A percentile compares a stretch with the other conserved stretches of the same genome.
These are phyloP conservation scores for Tipula lateralis DNA, from an alignment of 2,888 invertebrate genomes.

Conservation along the genomic window DNA sequence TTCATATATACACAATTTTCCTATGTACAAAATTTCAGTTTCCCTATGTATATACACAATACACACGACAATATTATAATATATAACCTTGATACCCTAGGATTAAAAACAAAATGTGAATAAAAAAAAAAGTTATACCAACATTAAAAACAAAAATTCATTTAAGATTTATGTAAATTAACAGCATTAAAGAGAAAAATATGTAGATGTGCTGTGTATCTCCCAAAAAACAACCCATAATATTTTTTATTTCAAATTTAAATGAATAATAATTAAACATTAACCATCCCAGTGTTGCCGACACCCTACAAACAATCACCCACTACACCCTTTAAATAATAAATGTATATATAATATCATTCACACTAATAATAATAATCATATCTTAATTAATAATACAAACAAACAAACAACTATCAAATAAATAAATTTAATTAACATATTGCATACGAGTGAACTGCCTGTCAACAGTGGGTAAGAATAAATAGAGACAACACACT, in stretches of 20 bases:
- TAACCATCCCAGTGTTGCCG: not conserved
- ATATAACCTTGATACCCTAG: not conserved
- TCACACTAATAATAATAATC: not conserved
- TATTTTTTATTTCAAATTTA: not conserved
- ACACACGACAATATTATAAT: not conserved
- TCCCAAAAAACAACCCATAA: not conserved
- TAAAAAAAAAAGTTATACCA: not conserved
- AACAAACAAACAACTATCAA: not conserved
- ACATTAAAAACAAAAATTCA: not conserved
- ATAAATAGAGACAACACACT: not conserved
- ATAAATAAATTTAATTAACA: not conserved
- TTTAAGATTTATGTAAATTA: constrained; percentile 24
- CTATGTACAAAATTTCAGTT: too few species aligned
- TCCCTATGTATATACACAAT: too few species aligned
- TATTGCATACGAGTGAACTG: not conserved
- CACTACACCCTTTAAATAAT: too few species aligned
- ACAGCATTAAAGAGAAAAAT: not conserved
- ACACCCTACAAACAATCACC: not conserved
- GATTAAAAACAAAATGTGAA: not conserved
- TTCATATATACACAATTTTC: too few species aligned
- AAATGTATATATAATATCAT: too few species aligned
- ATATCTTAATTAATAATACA: not conserved
- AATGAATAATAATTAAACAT: not conserved
- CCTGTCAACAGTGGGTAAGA: not conserved
- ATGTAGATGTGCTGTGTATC: not conserved